These are phyloP conservation scores for Aproaerema taeniolella DNA, from an alignment of 2,888 invertebrate species.

Conservation along the genomic window DNA sequence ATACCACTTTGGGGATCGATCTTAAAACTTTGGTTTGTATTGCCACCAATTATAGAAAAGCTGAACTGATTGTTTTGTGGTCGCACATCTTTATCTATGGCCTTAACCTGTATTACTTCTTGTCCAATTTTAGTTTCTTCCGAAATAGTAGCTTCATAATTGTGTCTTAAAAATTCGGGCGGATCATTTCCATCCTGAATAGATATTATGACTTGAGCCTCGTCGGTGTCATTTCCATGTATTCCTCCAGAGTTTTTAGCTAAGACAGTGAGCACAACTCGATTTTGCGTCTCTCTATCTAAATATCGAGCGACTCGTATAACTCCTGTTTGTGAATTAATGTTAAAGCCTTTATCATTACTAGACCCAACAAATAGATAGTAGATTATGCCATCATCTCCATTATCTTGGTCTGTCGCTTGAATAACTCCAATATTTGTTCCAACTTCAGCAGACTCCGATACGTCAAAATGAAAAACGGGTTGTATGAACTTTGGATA, in stretches of 20 bases:
- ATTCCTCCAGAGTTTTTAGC: constrained; percentile 97
- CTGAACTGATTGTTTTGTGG: constrained; percentile 95
- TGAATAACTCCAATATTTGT: constrained; percentile 90
- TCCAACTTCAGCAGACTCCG: constrained; percentile 92
- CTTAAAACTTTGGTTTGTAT: constrained; percentile 89
- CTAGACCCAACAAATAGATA: constrained; percentile 96
- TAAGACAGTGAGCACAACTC: constrained; percentile 93
- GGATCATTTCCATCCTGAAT: constrained; percentile 98
- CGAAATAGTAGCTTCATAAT: constrained; percentile 87
- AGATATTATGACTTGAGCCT: constrained; percentile 94
- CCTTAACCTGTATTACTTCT: constrained; percentile 86
- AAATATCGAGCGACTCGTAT: constrained; percentile 89
- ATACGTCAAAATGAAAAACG: constrained; percentile 94
- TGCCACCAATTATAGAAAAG: constrained; percentile 92
- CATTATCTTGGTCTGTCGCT: constrained; percentile 93
- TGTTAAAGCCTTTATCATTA: constrained; percentile 92
- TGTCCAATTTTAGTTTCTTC: constrained; percentile 88
- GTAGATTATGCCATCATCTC: constrained; percentile 91
- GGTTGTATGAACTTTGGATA: constrained; percentile 93
- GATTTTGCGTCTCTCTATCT: constrained; percentile 92
- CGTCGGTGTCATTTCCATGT: constrained; percentile 95
- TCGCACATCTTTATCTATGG: constrained; percentile 93
- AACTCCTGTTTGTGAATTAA: constrained; percentile 89
- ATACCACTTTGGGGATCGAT: constrained; percentile 92
- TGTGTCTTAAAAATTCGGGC: constrained; percentile 89